Conservation (phyloP, 2,113 vertebrate species). For the Dicrurus megarhynchus region DNA sequence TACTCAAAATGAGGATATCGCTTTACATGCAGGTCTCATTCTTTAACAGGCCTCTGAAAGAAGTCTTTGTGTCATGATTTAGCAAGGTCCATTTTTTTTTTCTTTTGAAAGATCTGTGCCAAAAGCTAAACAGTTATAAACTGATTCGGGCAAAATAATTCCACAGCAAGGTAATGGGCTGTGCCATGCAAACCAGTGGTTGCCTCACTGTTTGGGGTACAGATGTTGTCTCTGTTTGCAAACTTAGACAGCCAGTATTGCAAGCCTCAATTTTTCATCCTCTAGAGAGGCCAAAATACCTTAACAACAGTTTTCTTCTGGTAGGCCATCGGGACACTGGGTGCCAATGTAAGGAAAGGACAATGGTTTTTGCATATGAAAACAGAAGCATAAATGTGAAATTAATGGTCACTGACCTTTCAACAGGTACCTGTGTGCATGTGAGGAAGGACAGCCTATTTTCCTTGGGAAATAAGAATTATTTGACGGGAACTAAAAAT, state of each 20-base stretch:
- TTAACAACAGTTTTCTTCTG: neutral
- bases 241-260: neutral
- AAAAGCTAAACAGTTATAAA: neutral
- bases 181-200: neutral
- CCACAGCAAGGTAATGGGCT: neutral
- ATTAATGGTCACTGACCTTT: neutral
- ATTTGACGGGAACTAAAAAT: neutral
- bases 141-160: neutral
- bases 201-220: neutral
- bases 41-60: constrained; percentile 33
- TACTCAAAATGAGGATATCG: constrained; percentile 35
- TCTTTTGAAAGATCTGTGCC: neutral
- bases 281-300: neutral
- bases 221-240: neutral
- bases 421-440: neutral
- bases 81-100: neutral
- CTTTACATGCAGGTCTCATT: constrained; percentile 44
- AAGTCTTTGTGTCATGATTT: constrained; percentile 37
- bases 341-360: neutral
- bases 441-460: neutral
- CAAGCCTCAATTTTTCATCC: neutral
- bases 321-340: neutral
- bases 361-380: neutral
- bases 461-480: neutral
- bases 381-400: neutral